phyloP scores from a whole-genome alignment of 2,113 vertebrate genomes.

The Campylomormyrus numenius region DNA sequence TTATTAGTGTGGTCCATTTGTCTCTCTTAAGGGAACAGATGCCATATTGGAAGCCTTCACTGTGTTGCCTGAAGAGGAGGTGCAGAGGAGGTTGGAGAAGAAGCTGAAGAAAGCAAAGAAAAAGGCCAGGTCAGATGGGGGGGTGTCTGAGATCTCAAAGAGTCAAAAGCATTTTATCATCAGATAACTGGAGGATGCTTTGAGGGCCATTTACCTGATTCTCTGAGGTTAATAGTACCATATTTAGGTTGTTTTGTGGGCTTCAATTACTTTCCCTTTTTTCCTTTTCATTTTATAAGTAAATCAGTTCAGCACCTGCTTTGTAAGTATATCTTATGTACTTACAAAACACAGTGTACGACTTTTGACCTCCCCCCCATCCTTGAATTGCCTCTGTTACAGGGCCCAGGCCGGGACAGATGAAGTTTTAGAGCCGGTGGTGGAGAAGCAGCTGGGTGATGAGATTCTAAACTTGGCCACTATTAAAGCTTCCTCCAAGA shows the following conservation, averaged over 20 bases:
- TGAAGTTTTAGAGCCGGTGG: constrained; percentile 38
- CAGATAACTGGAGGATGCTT: background rate
- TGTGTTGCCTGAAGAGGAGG: constrained; percentile 74
- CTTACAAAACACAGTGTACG: background rate
- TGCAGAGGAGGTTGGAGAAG: constrained; percentile 73
- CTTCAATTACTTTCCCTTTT: background rate
- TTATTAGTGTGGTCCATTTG: background rate
- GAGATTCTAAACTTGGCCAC: constrained; percentile 73
- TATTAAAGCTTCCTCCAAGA: constrained; percentile 83
- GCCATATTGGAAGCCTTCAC: constrained; percentile 78
- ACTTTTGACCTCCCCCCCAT: background rate
- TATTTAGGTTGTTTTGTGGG: background rate
- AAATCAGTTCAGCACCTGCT: background rate
- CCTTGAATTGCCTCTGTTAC: constrained; percentile 19
- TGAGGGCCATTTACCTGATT: background rate
- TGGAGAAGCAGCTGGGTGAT: constrained; percentile 61
- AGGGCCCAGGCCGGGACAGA: constrained; percentile 59
- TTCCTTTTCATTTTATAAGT: background rate
- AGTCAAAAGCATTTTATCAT: background rate
- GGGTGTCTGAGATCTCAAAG: background rate
- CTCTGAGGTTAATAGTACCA: background rate
- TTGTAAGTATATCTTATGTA: background rate
- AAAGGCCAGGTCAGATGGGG: constrained; percentile 65
- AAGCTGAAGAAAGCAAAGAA: constrained; percentile 85
- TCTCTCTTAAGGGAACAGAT: constrained; percentile 68